Evolutionary conservation across 2,888 invertebrate species (phyloP).

Genomic region (Chydorus sphaericus): DNA sequence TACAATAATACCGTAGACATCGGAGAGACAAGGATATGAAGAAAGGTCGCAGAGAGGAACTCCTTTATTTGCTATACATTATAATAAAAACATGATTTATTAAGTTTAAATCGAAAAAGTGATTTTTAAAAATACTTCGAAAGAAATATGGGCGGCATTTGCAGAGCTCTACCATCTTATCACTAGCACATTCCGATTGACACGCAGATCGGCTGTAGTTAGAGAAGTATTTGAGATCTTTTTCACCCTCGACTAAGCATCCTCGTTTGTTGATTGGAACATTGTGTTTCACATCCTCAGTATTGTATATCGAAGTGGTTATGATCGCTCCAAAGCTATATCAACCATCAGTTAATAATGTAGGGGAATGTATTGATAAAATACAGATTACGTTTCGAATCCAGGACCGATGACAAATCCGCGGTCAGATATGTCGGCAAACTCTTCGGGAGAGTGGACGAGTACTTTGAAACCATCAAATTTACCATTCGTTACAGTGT

Average conservation of each 20-base stretch:
- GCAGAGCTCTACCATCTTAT: neutral
- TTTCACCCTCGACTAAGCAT: slow-evolving; percentile 6
- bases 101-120: neutral
- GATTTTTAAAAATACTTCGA: too few relatives aligned
- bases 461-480: slow-evolving; percentile 9
- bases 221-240: slow-evolving; percentile 1
- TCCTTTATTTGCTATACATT: too few relatives aligned
- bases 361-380: neutral
- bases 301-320: neutral
- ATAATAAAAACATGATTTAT: too few relatives aligned
- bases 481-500: neutral
- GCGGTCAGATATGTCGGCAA: slow-evolving; percentile 7
- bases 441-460: slow-evolving; percentile 8
- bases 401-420: slow-evolving; percentile 7
- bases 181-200: neutral
- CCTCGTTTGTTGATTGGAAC: neutral
- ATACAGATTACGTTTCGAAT: neutral
- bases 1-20: neutral
- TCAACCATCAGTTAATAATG: neutral
- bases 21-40: neutral
- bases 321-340: neutral
- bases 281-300: neutral
- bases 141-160: slow-evolving; percentile 9
- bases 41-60: neutral
- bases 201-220: slow-evolving; percentile 8